Conservation (phyloP, 2,113 vertebrate genomes). For the Micromys minutus region DNA sequence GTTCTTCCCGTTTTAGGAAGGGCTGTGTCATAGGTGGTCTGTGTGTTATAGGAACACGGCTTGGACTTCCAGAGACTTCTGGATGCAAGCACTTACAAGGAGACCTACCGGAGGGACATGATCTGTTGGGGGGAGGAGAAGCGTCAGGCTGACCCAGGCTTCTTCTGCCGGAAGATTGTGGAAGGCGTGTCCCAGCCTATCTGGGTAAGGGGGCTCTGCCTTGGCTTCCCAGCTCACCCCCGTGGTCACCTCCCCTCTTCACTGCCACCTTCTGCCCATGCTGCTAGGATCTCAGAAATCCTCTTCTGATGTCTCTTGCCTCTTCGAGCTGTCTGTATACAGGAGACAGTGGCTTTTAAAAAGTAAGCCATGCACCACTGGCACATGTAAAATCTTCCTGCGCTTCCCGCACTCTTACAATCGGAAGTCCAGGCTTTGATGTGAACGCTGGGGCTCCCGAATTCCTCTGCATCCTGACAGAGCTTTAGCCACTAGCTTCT, state of each 20-base stretch:
- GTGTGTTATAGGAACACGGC: conserved; percentile 86
- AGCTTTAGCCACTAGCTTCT: not conserved
- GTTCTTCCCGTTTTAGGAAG: not conserved
- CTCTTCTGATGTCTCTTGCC: not conserved
- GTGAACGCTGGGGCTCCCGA: not conserved
- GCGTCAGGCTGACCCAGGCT: conserved; percentile 87
- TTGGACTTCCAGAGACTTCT: conserved; percentile 90
- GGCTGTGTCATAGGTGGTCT: not conserved
- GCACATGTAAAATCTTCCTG: not conserved
- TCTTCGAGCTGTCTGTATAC: not conserved
- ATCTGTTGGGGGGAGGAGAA: conserved; percentile 92
- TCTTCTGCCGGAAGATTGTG: conserved; percentile 90
- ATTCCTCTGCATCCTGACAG: not conserved
- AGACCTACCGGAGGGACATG: conserved; percentile 90
- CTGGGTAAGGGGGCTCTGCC: conserved; percentile 87
- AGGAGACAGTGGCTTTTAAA: not conserved
- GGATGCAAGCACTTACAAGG: conserved; percentile 92
- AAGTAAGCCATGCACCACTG: not conserved
- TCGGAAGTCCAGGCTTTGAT: not conserved
- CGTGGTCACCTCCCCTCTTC: not conserved
- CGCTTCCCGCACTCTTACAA: not conserved
- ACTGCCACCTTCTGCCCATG: too few relatives aligned
- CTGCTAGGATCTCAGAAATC: rapidly evolving
- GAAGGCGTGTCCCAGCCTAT: conserved; percentile 84
- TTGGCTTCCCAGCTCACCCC: not conserved